Base-by-base conservation (phyloP, 2,888 invertebrate species). In the Lithophane socia region DNA sequence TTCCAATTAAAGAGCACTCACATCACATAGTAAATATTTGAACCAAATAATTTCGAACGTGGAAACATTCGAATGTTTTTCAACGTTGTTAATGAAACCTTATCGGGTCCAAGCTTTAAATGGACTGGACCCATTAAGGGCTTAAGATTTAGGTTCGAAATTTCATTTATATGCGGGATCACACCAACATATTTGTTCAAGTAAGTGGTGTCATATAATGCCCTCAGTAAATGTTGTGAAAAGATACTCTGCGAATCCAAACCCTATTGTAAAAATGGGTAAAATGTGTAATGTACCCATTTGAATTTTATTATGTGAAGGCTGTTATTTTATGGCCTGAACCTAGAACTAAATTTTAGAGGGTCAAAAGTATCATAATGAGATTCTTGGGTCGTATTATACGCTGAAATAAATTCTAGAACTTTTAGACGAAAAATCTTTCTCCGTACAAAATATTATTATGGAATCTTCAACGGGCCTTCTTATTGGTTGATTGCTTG, bases 121-220 rank as follows among this genome's bases (percentile, higher is more conserved):
- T 89, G 90, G 90, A 87, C 89, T 84, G 73, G 21, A 80, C 91
- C 93, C 93, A 93, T 93, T 93, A 93, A 91, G 77, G 85, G 93
- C 92, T 93, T 93, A 91, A 88, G 89, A 81, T 88, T 87, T 86
- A 89, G 87, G 88, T 89, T 91, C 74, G 75, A 82, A 87, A 89
- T 91, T 91, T 89, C 89, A 85, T 92, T 92, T 90, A 89, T 92
- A 93, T 93, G 93, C 93, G 88, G 87, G 92, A 89, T 91, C 93
- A 93, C 92, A 92, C 87, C 84, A 85, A 83, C 90, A 91, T 91
- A 91, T 93, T 92, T 93, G 90, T 81, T 78, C 82, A 81, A 83
- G 80, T 88, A 87, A 90, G 86, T 88, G 84, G 63, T 86, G 74
- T 84, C 84, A 82, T 80, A 80, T 81, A 73, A 85, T 84, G 83